These are phyloP conservation scores for Caenorhabditis doughertyi DNA, from an alignment of 2,888 invertebrate species.

Conservation along the genomic window DNA sequence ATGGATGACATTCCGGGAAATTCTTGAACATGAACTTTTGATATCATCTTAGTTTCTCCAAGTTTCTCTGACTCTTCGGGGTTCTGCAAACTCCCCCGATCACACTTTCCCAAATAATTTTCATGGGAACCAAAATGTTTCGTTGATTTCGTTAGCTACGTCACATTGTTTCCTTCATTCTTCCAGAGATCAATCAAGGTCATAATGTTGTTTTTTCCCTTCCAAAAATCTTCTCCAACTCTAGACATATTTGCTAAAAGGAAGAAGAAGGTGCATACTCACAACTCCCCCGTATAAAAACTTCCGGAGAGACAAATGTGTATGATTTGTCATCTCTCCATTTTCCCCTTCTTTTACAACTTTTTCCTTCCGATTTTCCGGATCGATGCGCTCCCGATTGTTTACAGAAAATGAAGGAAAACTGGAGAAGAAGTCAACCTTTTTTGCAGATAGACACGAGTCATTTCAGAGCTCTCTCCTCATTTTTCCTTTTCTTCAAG, in stretches of 20 bases:
- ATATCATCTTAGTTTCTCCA: neutral
- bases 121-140: neutral
- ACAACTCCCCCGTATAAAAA: slow-evolving; percentile 34
- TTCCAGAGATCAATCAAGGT: slow-evolving; percentile 21
- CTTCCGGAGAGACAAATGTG: slow-evolving; percentile 46
- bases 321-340: slow-evolving; percentile 38
- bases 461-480: neutral
- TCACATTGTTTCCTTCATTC: neutral
- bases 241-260: slow-evolving; percentile 1
- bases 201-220: slow-evolving; percentile 17
- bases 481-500: neutral
- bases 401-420: slow-evolving; percentile 26
- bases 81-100: neutral
- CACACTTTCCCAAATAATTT: neutral
- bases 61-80: neutral
- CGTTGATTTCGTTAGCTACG: slow-evolving; percentile 1
- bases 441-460: slow-evolving; percentile 12
- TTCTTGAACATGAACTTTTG: neutral
- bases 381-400: slow-evolving; percentile 38
- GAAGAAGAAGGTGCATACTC: slow-evolving; percentile 19
- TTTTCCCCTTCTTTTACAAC: neutral
- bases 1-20: too few relatives aligned
- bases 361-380: slow-evolving; percentile 24
- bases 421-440: slow-evolving; percentile 27
- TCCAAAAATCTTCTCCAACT: neutral